Evolutionary conservation across 2,888 invertebrate genomes (phyloP).

Genomic region (Eupsilia transversa): DNA sequence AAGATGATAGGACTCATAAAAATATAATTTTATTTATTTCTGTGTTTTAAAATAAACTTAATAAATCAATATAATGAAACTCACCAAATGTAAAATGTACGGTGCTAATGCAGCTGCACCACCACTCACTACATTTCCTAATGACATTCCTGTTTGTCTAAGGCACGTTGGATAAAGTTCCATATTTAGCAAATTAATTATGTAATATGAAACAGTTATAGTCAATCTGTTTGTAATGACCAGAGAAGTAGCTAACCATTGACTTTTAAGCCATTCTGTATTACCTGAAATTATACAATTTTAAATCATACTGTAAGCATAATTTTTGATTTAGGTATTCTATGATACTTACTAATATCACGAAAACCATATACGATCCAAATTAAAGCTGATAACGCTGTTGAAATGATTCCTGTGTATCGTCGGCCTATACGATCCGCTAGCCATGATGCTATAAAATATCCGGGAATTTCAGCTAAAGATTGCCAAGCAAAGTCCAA

Average conservation of each 20-base stretch:
- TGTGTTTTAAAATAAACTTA: too few species aligned
- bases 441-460: conserved; percentile 89
- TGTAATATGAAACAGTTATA: conserved; percentile 90
- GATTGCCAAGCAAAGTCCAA: conserved; percentile 92
- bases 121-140: conserved; percentile 90
- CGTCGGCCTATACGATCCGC: conserved; percentile 78
- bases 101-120: conserved; percentile 90
- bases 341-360: conserved; percentile 57
- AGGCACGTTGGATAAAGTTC: conserved; percentile 93
- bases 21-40: not conserved
- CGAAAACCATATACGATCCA: conserved; percentile 73
- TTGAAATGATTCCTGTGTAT: conserved; percentile 72
- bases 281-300: conserved; percentile 55
- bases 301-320: not conserved
- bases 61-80: too few species aligned
- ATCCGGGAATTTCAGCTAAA: conserved; percentile 92
- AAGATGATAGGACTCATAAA: conserved; percentile 37
- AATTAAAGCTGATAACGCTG: conserved; percentile 67
- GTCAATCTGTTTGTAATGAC: conserved; percentile 88
- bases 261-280: conserved; percentile 67
- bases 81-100: conserved; percentile 91
- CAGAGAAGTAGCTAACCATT: conserved; percentile 79
- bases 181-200: conserved; percentile 91
- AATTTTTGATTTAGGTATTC: not conserved
- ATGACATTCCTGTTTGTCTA: conserved; percentile 91